These are phyloP conservation scores for Mamestra brassicae DNA, from an alignment of 2,888 invertebrate genomes.

Conservation along the genomic window DNA sequence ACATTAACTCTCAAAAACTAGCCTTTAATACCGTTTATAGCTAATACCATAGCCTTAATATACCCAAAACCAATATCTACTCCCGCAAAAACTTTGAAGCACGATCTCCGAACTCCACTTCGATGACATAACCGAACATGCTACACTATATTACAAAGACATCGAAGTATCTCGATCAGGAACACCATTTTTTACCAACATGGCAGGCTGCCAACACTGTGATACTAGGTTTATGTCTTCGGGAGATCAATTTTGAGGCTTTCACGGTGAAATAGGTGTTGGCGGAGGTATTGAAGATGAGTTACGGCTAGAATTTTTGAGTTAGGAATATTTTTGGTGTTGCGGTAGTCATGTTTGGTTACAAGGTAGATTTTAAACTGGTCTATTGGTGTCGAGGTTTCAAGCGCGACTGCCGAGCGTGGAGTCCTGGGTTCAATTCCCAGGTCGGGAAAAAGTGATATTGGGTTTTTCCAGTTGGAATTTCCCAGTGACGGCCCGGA, in stretches of 20 bases:
- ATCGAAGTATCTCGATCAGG: conserved; percentile 50
- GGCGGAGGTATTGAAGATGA: conserved; percentile 30
- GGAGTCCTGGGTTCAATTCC: too few relatives aligned
- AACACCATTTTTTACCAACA: conserved; percentile 58
- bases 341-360: background rate
- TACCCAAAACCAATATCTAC: background rate
- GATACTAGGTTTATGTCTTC: conserved; percentile 58
- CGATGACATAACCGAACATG: conserved; percentile 14
- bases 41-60: background rate
- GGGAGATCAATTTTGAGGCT: conserved; percentile 56
- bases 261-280: conserved; percentile 51
- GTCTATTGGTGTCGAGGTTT: too few relatives aligned
- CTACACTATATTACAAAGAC: conserved; percentile 39
- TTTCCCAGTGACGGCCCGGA: too few relatives aligned
- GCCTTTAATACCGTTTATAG: too few relatives aligned
- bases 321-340: background rate
- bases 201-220: conserved; percentile 61
- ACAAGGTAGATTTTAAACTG: background rate
- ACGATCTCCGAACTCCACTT: conserved; percentile 6
- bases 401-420: too few relatives aligned
- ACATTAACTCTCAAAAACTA: too few relatives aligned
- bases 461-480: too few relatives aligned
- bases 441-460: too few relatives aligned
- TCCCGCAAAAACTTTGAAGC: background rate
- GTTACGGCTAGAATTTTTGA: conserved; percentile 22